Evolutionary conservation across 2,888 invertebrate genomes (phyloP).

Genomic region (Hedya salicella): DNA sequence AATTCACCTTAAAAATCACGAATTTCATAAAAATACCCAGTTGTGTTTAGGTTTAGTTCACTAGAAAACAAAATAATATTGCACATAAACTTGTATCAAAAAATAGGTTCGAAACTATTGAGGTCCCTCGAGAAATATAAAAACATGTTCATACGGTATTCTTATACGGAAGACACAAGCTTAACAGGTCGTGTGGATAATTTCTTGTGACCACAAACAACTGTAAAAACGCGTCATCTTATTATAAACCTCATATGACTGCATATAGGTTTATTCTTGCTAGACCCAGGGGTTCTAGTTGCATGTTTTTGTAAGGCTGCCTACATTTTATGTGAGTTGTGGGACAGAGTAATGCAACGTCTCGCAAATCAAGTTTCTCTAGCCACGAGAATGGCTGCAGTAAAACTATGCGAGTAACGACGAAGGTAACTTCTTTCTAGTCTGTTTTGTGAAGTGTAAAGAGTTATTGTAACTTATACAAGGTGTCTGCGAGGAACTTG

Average conservation of each 20-base stretch:
- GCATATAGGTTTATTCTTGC: neutral
- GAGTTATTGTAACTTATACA: too few relatives aligned
- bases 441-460: too few relatives aligned
- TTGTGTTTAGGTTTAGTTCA: too few relatives aligned
- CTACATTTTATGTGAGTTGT: neutral
- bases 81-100: too few relatives aligned
- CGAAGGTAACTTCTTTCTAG: too few relatives aligned
- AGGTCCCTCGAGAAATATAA: neutral
- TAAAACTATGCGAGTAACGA: neutral
- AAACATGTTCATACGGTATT: conserved; percentile 10
- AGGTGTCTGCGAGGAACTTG: too few relatives aligned
- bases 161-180: conserved; percentile 3
- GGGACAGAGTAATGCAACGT: neutral
- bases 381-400: neutral
- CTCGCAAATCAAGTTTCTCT: neutral
- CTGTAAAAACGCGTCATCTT: conserved; percentile 1
- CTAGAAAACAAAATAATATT: too few relatives aligned
- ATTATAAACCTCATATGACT: neutral
- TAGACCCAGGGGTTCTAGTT: neutral
- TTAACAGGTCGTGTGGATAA: conserved; percentile 10
- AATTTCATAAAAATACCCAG: too few relatives aligned
- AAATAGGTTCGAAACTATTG: neutral
- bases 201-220: conserved; percentile 22
- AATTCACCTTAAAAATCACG: too few relatives aligned
- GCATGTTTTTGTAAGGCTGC: neutral